Conservation (phyloP, 2,888 invertebrate genomes). For the Sphecodes monilicornis region DNA sequence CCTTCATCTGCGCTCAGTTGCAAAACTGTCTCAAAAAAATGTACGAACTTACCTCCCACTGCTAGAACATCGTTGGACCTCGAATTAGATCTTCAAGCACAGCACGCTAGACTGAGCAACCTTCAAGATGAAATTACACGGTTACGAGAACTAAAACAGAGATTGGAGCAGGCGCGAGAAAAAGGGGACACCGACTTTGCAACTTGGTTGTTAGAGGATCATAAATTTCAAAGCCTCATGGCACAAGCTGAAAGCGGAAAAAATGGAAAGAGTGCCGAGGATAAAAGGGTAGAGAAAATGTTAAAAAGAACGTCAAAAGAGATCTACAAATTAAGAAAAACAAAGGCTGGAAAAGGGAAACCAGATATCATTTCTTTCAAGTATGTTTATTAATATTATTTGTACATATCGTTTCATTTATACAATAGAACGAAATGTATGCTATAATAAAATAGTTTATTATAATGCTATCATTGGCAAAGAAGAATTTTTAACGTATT, state of each 20-base stretch:
- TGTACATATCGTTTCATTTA: not conserved
- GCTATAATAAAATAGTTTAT: not conserved
- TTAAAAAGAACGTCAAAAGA: slow-evolving; percentile 95
- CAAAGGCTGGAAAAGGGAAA: slow-evolving; percentile 93
- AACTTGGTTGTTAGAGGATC: slow-evolving; percentile 94
- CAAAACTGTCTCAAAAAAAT: slow-evolving; percentile 84
- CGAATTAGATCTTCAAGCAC: slow-evolving; percentile 96
- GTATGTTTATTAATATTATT: slow-evolving; percentile 86
- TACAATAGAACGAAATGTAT: too few species aligned
- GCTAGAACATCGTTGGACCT: slow-evolving; percentile 96
- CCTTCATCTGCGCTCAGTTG: slow-evolving; percentile 85
- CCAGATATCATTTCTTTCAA: slow-evolving; percentile 97
- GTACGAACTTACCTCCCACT: slow-evolving; percentile 86
- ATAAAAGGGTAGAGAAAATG: slow-evolving; percentile 91
- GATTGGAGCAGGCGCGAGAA: slow-evolving; percentile 93
- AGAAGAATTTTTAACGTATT: not conserved
- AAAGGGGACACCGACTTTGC: slow-evolving; percentile 93
- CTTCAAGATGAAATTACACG: slow-evolving; percentile 93
- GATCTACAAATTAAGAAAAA: slow-evolving; percentile 95
- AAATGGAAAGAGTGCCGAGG: slow-evolving; percentile 87
- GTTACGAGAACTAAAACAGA: slow-evolving; percentile 92
- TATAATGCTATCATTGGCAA: not conserved
- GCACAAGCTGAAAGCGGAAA: slow-evolving; percentile 86
- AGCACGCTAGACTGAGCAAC: slow-evolving; percentile 93
- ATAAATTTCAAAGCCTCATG: slow-evolving; percentile 91